phyloP scores from a whole-genome alignment of 2,888 invertebrate species.

The Polylopha cassiicola region DNA sequence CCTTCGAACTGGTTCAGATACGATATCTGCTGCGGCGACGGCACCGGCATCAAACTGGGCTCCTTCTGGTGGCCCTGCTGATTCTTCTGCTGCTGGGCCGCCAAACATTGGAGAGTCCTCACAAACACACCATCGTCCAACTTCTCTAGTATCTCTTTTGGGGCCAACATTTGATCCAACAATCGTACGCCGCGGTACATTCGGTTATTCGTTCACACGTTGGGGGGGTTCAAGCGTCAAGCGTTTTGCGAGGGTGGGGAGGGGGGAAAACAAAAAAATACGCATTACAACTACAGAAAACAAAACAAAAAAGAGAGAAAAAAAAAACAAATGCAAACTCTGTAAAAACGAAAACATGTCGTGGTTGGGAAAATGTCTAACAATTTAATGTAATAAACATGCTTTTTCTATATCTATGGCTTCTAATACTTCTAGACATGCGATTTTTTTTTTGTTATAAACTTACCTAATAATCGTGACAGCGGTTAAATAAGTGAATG shows the following conservation, averaged over 20 bases:
- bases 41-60: slow-evolving; percentile 95
- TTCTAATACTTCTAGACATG: slow-evolving; percentile 43
- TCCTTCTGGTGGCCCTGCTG: slow-evolving; percentile 80
- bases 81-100: slow-evolving; percentile 72
- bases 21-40: slow-evolving; percentile 96
- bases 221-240: slow-evolving; percentile 75
- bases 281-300: slow-evolving; percentile 77
- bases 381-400: slow-evolving; percentile 44
- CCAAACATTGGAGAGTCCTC: slow-evolving; percentile 74
- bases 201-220: slow-evolving; percentile 66
- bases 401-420: slow-evolving; percentile 71
- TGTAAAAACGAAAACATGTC: slow-evolving; percentile 34
- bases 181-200: slow-evolving; percentile 33
- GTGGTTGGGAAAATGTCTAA: slow-evolving; percentile 78
- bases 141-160: slow-evolving; percentile 70
- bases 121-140: slow-evolving; percentile 75
- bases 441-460: slow-evolving; percentile 31
- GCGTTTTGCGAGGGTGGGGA: slow-evolving; percentile 67
- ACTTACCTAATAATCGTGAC: slow-evolving; percentile 39
- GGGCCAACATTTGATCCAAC: slow-evolving; percentile 44
- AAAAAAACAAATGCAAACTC: slow-evolving; percentile 29
- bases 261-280: slow-evolving; percentile 73
- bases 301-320: slow-evolving; percentile 44
- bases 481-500: slow-evolving; percentile 25
- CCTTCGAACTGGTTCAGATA: slow-evolving; percentile 96